Percentiles rank a stretch among this genome's conserved stretches.
Conservation (phyloP, 2,113 vertebrate genomes). For the Chionomys nivalis region DNA sequence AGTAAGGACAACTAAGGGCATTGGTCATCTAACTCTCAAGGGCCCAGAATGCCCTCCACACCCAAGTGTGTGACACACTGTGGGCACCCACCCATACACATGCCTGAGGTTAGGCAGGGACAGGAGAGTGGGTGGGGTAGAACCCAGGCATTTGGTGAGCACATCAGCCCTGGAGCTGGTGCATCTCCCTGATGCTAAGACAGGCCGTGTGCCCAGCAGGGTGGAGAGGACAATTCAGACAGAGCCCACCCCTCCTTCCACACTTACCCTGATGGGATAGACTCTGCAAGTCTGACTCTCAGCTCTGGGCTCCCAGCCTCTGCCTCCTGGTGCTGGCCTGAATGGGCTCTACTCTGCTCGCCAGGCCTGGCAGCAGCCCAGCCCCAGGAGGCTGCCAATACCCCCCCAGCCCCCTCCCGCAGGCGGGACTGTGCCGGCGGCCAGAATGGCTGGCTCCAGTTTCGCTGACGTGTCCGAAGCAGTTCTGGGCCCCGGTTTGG, state of each 20-base stretch:
- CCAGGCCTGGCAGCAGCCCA: constrained; percentile 74
- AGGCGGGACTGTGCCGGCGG: constrained; percentile 73
- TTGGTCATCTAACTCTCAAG: constrained; percentile 31
- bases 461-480: constrained; percentile 85
- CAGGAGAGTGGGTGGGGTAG: not conserved
- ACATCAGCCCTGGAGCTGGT: not conserved
- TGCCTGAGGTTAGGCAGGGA: constrained; percentile 2
- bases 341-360: not conserved
- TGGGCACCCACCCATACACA: not conserved
- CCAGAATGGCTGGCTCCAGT: constrained; percentile 84
- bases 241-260: not conserved
- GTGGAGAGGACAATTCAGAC: not conserved
- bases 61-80: not conserved
- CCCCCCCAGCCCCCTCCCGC: constrained; percentile 55
- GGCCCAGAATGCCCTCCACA: not conserved
- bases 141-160: not conserved
- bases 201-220: not conserved
- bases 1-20: constrained; percentile 10
- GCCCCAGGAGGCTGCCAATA: constrained; percentile 75
- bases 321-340: not conserved
- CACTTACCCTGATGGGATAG: no score
- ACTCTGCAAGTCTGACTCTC: not conserved
- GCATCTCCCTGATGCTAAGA: not conserved
- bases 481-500: not conserved
- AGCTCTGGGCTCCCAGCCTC: not conserved